Percentiles rank a stretch among this genome's conserved stretches.
Conservation (phyloP, 2,113 vertebrate genomes). For the Sebastes fasciatus region DNA sequence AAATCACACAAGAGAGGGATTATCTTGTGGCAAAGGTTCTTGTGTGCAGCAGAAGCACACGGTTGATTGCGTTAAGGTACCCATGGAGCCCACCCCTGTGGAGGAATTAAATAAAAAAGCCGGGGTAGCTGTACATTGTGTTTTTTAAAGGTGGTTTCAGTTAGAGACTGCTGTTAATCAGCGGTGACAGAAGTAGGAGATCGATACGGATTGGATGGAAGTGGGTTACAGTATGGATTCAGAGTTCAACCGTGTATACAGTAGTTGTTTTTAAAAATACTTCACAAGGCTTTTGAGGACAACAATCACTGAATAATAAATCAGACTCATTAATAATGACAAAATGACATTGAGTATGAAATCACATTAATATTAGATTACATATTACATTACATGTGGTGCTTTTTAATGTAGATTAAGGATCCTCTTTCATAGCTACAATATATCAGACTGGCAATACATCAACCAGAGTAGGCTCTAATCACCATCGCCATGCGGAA, state of each 20-base stretch:
- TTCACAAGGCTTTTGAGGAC: neutral
- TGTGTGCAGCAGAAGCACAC: slow-evolving; percentile 54
- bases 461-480: no score
- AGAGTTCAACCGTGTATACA: neutral
- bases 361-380: neutral
- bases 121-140: slow-evolving; percentile 13
- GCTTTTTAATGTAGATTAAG: neutral
- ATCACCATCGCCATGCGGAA: no score
- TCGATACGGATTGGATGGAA: slow-evolving; percentile 26
- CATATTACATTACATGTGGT: no score
- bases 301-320: neutral
- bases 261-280: neutral
- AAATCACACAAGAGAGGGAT: slow-evolving; percentile 71
- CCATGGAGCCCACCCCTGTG: slow-evolving; percentile 40
- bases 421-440: neutral
- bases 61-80: slow-evolving; percentile 64
- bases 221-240: neutral
- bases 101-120: slow-evolving; percentile 56
- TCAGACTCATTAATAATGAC: neutral
- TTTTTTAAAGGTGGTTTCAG: slow-evolving; percentile 20
- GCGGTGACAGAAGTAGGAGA: slow-evolving; percentile 14
- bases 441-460: neutral
- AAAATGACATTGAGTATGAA: neutral
- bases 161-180: slow-evolving; percentile 36
- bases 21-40: slow-evolving; percentile 63